These are phyloP conservation scores for Umimayanthus chanpuru DNA, from an alignment of 92 coral and sea anemone genomes.

Conservation along the genomic window DNA sequence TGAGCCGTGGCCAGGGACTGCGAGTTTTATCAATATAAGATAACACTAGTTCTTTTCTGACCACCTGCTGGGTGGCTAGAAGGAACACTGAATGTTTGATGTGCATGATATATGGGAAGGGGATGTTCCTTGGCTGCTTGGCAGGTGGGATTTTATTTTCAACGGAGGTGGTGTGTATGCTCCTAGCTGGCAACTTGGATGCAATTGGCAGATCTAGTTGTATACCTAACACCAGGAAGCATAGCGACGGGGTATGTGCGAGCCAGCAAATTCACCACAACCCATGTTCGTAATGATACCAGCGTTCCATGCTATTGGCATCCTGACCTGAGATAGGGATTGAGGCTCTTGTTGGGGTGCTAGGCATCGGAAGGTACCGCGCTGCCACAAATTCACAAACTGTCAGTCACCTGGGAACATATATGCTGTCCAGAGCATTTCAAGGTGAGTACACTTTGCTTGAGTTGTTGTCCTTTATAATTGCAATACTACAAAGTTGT, in stretches of 20 bases:
- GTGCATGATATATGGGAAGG: slow-evolving; percentile 29
- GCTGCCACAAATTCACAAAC: slow-evolving; percentile 26
- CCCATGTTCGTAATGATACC: slow-evolving; percentile 45
- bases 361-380: slow-evolving; percentile 34
- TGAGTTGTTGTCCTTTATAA: background rate
- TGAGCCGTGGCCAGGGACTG: slow-evolving; percentile 29
- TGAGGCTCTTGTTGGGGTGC: slow-evolving; percentile 39
- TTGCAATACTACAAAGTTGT: background rate
- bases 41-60: slow-evolving; percentile 15
- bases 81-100: slow-evolving; percentile 42
- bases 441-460: background rate
- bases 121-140: slow-evolving; percentile 38
- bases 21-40: background rate
- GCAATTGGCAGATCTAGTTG: slow-evolving; percentile 19
- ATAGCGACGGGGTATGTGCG: slow-evolving; percentile 34
- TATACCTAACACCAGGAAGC: slow-evolving; percentile 47
- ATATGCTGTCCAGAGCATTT: slow-evolving; percentile 24
- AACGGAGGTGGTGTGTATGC: slow-evolving; percentile 24
- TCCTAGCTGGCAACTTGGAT: slow-evolving; percentile 12
- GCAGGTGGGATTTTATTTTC: slow-evolving; percentile 30
- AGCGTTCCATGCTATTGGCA: slow-evolving; percentile 34
- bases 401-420: slow-evolving; percentile 32
- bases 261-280: background rate
- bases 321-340: slow-evolving; percentile 31
- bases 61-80: slow-evolving; percentile 39